Conservation (phyloP, 2,888 invertebrate species). For the Liodrosophila aerea region DNA sequence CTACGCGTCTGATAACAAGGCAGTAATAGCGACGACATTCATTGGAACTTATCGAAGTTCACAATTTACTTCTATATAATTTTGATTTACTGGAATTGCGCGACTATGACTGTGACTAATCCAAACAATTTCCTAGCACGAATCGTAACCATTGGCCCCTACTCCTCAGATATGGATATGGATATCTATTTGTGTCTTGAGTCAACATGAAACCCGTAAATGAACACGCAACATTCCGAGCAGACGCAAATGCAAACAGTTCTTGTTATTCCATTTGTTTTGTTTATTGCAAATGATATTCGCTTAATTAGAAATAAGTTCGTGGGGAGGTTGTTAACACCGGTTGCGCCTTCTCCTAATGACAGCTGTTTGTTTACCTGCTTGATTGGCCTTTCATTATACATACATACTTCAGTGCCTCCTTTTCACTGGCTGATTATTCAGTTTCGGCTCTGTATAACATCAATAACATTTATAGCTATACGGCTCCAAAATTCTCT, state of each 20-base stretch:
- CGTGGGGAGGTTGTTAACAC: slow-evolving; percentile 67
- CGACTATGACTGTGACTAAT: no score
- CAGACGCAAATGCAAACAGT: slow-evolving; percentile 5
- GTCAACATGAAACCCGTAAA: slow-evolving; percentile 19
- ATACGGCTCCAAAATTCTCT: no score
- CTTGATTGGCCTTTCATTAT: no score
- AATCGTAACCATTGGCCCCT: background rate
- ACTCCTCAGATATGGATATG: no score
- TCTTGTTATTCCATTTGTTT: no score
- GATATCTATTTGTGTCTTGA: background rate
- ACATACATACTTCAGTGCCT: no score
- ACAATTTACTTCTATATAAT: background rate
- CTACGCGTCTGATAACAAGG: slow-evolving; percentile 30
- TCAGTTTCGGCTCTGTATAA: no score
- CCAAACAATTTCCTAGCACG: no score
- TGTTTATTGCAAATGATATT: slow-evolving; percentile 51
- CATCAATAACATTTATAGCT: no score
- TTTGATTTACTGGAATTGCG: slow-evolving; percentile 23
- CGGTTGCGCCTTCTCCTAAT: slow-evolving; percentile 60
- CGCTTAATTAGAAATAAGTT: slow-evolving; percentile 16
- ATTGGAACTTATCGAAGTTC: slow-evolving; percentile 20
- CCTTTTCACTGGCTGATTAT: no score
- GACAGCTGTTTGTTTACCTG: slow-evolving; percentile 60
- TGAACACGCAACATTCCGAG: slow-evolving; percentile 20
- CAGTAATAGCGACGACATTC: slow-evolving; percentile 8